Conservation (phyloP, 2,888 invertebrate genomes). For the Chymomyza fuscimana region DNA sequence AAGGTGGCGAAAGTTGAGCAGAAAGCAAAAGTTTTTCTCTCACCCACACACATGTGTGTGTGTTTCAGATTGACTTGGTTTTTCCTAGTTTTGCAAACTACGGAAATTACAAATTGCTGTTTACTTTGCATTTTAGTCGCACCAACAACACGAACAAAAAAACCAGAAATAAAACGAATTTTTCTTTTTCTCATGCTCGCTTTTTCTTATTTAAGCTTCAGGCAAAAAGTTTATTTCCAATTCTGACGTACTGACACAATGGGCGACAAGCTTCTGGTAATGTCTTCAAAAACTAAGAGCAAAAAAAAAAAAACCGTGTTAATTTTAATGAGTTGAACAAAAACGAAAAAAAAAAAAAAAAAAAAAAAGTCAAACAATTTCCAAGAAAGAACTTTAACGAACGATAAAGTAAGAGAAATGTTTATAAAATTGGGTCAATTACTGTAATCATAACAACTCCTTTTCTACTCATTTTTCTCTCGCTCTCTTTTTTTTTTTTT, state of each 20-base stretch:
- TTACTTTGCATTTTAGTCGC: constrained; percentile 68
- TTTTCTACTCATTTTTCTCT: background rate
- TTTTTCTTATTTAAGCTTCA: background rate
- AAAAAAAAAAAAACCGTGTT: constrained; percentile 33
- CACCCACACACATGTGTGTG: constrained; percentile 33
- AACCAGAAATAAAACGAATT: constrained; percentile 19
- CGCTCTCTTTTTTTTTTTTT: background rate
- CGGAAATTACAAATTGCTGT: constrained; percentile 72
- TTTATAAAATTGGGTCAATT: constrained; percentile 61
- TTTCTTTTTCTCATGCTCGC: background rate
- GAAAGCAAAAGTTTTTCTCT: constrained; percentile 49
- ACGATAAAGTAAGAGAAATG: constrained; percentile 31
- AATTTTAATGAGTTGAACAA: constrained; percentile 56
- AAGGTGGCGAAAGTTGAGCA: constrained; percentile 40
- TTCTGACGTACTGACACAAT: background rate
- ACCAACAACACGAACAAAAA: constrained; percentile 22
- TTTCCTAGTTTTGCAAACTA: constrained; percentile 3
- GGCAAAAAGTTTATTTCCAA: background rate
- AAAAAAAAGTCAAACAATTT: background rate
- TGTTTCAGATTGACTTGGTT: constrained; percentile 1
- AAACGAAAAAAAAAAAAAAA: constrained; percentile 2
- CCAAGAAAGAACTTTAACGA: constrained; percentile 16
- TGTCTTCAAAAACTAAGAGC: background rate
- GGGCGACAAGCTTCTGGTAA: background rate
- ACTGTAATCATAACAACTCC: constrained; percentile 61